Evolutionary conservation across 2,797 vertebrate genomes (phyloP).

Genomic region (Apodemus agrarius): DNA sequence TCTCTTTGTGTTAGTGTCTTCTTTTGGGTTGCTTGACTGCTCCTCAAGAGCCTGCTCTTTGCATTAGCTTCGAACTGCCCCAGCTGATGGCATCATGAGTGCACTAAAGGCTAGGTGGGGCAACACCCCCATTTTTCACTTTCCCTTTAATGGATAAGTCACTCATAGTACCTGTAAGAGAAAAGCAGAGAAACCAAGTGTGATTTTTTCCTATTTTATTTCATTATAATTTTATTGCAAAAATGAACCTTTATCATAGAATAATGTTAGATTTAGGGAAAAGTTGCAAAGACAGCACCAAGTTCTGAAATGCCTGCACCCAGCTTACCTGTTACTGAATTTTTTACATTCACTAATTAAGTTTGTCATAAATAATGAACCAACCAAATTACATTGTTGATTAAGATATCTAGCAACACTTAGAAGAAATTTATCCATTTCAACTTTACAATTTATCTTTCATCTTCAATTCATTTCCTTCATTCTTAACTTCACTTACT

Average conservation of each 20-base stretch:
- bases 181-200: not conserved
- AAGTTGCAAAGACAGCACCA: not conserved
- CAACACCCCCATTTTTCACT: not conserved
- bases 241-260: not conserved
- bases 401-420: not conserved
- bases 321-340: not conserved
- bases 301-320: not conserved
- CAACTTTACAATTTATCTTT: not conserved
- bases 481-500: not conserved
- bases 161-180: not conserved
- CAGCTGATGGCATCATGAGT: not conserved
- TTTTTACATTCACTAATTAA: not conserved
- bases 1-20: not conserved
- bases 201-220: not conserved
- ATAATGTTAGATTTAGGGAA: not conserved
- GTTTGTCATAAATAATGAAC: not conserved
- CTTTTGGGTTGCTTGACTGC: not conserved
- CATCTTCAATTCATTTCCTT: not conserved
- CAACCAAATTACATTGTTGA: not conserved
- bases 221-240: not conserved
- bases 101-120: not conserved
- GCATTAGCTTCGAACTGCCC: fast-evolving
- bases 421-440: not conserved
- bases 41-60: not conserved
- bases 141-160: not conserved